Evolutionary conservation across 2,888 invertebrate genomes (phyloP), one percentile per base, ranked within the genome.

Genomic region (Eucera pruinosa): DNA sequence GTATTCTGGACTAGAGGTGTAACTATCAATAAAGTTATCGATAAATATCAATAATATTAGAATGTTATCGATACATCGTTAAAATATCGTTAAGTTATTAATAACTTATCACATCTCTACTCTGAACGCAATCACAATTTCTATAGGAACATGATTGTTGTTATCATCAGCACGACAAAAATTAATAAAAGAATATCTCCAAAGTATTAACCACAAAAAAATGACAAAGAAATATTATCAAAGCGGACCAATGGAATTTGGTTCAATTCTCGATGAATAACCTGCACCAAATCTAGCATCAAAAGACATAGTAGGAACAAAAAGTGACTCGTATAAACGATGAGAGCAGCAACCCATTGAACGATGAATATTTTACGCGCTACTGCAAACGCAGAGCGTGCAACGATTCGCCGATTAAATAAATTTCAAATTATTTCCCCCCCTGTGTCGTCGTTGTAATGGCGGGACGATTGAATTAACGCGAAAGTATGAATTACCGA

Each of bases 401-500:
- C 13, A 23, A 15, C 60, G 48, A 45, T 23, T 27, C 55, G 9
- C 11, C 55, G 76, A 69, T 78, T 65, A 69, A 69, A 77, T 68
- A 75, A 68, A 77, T 77, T 58, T 64, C 52, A 18, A 45, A 58
- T 77, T 54, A 60, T 60, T 36, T 55, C 45, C n/a, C 55, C 20
- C 39, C 55, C 20, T 25, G 23, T 6, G 11, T 25, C 39, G 13
- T 1, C 33, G 20, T 15, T 13, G 57, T 54, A 66, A 58, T 18
- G 18, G 4, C 47, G 36, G 33, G n/a, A 9, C 69, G 43, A 65
- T 75, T 65, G 54, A 68, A 69, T 75, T 50, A 69, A 60, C 66
- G 41, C 43, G 52, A 71, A 76, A 76, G 61, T 75, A 71, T 77
- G 71, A 78, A 77, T 78, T 78, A 76, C 76, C 45, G 57, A 71